Conservation (phyloP, 2,888 invertebrate genomes). For the Nomada flava region DNA sequence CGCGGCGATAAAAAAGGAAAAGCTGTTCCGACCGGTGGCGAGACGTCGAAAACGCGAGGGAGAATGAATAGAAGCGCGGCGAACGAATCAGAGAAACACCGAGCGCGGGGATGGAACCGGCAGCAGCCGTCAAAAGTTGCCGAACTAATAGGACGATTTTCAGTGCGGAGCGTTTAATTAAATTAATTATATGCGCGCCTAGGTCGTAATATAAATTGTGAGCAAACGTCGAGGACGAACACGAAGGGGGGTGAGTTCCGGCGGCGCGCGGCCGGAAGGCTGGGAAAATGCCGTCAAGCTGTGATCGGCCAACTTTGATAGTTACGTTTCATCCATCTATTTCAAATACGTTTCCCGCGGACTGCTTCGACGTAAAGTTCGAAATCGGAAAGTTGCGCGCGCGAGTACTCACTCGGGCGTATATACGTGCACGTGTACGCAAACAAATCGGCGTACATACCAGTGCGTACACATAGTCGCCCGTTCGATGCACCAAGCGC, state of each 20-base stretch:
- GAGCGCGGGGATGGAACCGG: conserved; percentile 58
- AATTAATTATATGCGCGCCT: conserved; percentile 84
- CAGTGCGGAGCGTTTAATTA: conserved; percentile 83
- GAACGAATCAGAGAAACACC: conserved; percentile 58
- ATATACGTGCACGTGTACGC: too few relatives aligned
- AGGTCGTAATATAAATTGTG: conserved; percentile 82
- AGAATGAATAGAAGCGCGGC: conserved; percentile 56
- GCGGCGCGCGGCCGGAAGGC: conserved; percentile 46
- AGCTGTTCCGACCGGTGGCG: conserved; percentile 34
- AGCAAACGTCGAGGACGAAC: conserved; percentile 76
- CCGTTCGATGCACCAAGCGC: too few relatives aligned
- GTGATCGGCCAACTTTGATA: conserved; percentile 83
- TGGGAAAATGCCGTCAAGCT: conserved; percentile 74
- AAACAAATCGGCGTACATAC: not conserved
- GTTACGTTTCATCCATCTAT: conserved; percentile 82
- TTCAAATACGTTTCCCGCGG: conserved; percentile 75
- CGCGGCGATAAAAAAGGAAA: conserved; percentile 1
- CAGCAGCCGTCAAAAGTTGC: conserved; percentile 78
- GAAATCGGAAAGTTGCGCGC: conserved; percentile 57
- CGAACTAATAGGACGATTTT: conserved; percentile 78
- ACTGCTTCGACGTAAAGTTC: conserved; percentile 68
- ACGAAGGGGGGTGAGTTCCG: conserved; percentile 64
- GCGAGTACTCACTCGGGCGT: conserved; percentile 5
- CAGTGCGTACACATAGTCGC: not conserved
- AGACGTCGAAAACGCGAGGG: conserved; percentile 64